These are phyloP conservation scores for Polypedilum vanderplanki DNA, from an alignment of 1,140 invertebrate species.

Conservation along the genomic window DNA sequence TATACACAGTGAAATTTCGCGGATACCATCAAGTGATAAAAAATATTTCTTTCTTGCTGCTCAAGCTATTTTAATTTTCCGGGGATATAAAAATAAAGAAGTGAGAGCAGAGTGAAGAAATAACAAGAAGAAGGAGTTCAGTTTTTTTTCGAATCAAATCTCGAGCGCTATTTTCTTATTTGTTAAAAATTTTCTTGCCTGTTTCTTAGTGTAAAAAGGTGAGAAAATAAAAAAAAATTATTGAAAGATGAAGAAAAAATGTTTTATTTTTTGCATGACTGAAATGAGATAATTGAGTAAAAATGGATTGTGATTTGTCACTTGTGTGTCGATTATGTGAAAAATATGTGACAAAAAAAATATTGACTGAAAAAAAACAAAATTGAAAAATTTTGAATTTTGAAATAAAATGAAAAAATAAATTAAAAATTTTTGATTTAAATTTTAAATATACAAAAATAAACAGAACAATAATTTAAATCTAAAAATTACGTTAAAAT, in stretches of 20 bases:
- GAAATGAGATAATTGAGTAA: too few species aligned
- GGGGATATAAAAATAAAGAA: conserved; percentile 16
- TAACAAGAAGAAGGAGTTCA: neutral
- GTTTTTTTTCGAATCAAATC: conserved; percentile 2
- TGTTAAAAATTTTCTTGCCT: conserved; percentile 14
- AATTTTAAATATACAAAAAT: too few species aligned
- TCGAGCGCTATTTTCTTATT: conserved; percentile 1
- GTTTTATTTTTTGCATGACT: neutral
- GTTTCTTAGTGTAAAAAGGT: conserved; percentile 23
- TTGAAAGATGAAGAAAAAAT: conserved; percentile 18
- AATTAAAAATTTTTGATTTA: too few species aligned
- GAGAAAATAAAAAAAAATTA: neutral
- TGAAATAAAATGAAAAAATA: too few species aligned
- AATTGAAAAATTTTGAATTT: too few species aligned
- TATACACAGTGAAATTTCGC: too few species aligned
- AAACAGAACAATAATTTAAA: too few species aligned
- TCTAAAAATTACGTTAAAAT: too few species aligned
- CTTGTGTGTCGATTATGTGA: too few species aligned
- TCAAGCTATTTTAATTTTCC: conserved; percentile 28
- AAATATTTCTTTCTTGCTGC: neutral
- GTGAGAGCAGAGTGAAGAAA: neutral
- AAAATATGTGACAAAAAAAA: too few species aligned
- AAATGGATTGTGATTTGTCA: too few species aligned
- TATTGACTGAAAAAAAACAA: too few species aligned
- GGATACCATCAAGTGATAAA: conserved; percentile 2